phyloP scores from a whole-genome alignment of 2,888 invertebrate species.

The Cataglyphis rosenhaueri region DNA sequence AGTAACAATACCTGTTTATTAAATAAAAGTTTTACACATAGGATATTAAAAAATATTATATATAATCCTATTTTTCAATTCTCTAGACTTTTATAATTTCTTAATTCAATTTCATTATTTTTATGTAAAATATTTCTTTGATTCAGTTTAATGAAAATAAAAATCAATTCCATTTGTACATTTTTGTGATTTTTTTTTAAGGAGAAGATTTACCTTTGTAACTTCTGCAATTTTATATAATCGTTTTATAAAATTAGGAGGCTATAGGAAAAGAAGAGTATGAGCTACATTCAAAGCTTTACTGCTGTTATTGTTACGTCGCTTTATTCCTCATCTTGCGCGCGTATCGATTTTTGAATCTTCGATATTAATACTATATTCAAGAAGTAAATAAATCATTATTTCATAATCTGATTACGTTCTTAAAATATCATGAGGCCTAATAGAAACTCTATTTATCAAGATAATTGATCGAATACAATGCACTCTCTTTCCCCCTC shows the following conservation, averaged over 20 bases:
- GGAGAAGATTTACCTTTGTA: neutral
- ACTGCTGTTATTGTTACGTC: neutral
- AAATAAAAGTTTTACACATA: neutral
- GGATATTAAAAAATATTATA: neutral
- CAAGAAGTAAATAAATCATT: slow-evolving; percentile 69
- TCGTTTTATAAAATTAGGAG: slow-evolving; percentile 3
- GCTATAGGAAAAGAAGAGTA: neutral
- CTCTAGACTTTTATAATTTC: neutral
- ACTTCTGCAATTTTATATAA: neutral
- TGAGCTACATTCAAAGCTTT: neutral
- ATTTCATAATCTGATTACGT: slow-evolving; percentile 70
- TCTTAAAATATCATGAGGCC: slow-evolving; percentile 57
- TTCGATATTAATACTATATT: neutral
- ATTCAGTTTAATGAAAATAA: slow-evolving; percentile 25
- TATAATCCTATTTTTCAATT: neutral
- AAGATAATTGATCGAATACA: slow-evolving; percentile 69
- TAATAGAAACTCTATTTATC: slow-evolving; percentile 72
- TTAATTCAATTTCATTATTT: slow-evolving; percentile 2
- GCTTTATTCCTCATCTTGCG: neutral
- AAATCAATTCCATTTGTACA: neutral
- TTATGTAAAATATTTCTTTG: neutral
- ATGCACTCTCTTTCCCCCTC: slow-evolving; percentile 23
- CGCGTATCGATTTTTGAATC: neutral
- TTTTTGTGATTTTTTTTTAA: neutral
- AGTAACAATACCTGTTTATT: neutral